Percentiles rank a stretch among this genome's conserved stretches.
Conservation (phyloP, 2,113 vertebrate species). For the Sander vitreus region DNA sequence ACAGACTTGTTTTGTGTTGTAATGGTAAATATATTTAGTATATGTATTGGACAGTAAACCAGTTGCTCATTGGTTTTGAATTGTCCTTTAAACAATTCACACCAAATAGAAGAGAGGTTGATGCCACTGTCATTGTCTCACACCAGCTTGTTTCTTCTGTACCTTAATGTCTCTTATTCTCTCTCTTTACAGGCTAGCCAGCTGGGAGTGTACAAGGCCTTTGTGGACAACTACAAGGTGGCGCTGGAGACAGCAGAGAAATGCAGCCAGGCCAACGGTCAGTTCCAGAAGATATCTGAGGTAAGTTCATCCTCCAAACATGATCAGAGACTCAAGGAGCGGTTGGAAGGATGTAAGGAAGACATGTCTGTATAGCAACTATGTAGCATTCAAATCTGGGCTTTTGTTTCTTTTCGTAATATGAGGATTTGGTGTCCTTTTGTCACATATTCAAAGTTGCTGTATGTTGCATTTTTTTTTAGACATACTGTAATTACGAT, state of each 20-base stretch:
- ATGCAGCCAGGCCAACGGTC: constrained; percentile 94
- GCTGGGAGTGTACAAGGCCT: constrained; percentile 97
- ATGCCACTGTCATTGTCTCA: background rate
- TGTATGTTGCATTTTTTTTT: background rate
- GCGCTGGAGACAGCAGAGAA: constrained; percentile 95
- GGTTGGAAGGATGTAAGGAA: background rate
- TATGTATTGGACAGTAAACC: background rate
- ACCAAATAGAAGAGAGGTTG: background rate
- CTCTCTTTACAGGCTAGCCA: constrained; percentile 89
- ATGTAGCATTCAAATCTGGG: background rate
- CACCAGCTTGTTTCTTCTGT: background rate
- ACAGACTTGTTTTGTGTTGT: background rate
- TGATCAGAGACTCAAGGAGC: background rate
- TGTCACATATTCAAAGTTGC: background rate
- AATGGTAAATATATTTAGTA: background rate
- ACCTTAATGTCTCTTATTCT: background rate
- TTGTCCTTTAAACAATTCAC: background rate
- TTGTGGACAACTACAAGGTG: constrained; percentile 98
- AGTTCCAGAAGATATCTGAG: constrained; percentile 98
- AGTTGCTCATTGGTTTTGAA: background rate
- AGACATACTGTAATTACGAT: too few relatives aligned
- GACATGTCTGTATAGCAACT: background rate
- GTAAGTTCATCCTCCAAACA: constrained; percentile 76
- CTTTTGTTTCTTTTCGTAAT: background rate
- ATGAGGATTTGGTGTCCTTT: background rate